A percentile compares a stretch with the other conserved stretches of the same genome.
These are phyloP conservation scores for Rattus rattus DNA, from an alignment of 2,113 vertebrate species.

Conservation along the genomic window DNA sequence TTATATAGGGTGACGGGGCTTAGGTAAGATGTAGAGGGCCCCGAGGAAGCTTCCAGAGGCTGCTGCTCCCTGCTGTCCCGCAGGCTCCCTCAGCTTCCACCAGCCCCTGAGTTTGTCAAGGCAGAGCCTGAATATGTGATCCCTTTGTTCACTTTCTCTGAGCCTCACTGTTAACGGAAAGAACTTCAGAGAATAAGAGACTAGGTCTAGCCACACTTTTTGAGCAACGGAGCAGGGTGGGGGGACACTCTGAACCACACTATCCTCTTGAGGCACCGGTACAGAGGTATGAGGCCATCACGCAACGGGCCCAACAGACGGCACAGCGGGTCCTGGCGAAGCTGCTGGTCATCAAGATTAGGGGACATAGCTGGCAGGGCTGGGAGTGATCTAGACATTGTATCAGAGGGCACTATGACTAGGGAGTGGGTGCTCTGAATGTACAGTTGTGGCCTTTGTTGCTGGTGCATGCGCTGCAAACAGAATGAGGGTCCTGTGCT, in stretches of 20 bases:
- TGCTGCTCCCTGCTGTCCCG: no score
- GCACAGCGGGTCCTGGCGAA: not conserved
- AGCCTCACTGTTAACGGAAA: not conserved
- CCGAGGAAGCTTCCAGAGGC: not conserved
- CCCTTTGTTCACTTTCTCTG: not conserved
- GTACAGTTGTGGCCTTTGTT: not conserved
- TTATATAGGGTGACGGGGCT: not conserved
- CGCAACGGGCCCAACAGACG: fast-evolving
- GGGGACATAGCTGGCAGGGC: not conserved
- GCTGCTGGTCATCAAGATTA: not conserved
- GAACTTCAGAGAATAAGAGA: not conserved
- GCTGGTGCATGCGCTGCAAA: not conserved
- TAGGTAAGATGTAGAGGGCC: fast-evolving
- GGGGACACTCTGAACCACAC: no score
- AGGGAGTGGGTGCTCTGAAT: no score
- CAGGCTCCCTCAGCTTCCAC: not conserved
- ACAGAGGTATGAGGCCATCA: not conserved
- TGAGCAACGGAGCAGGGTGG: not conserved
- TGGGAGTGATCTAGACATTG: no score
- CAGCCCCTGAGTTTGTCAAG: not conserved
- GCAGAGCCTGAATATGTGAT: not conserved
- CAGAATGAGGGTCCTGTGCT: not conserved
- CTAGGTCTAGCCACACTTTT: not conserved
- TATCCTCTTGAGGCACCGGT: not conserved
- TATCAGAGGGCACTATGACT: not conserved